Evolutionary conservation across 53 echinoderm and acorn worm genomes (phyloP), one percentile per base, ranked within the genome.

Genomic region (Patiria pectinifera): DNA sequence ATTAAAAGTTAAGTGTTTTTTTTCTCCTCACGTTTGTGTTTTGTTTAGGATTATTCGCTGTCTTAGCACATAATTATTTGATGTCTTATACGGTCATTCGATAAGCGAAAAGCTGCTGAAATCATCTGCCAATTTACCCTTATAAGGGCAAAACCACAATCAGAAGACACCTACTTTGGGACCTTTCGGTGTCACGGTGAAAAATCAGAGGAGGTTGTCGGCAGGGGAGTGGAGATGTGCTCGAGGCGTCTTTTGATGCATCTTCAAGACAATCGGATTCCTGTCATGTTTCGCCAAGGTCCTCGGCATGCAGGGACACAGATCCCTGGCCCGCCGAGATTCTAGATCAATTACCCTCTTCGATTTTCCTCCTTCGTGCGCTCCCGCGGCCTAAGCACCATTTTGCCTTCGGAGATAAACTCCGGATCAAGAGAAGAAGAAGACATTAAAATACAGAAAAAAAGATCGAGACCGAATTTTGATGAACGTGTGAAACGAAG

Each of bases 221-320:
- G 43, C 19, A 84, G 83, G 72, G 87, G 76, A 87, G 76, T 75
- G 75, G 59, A 22, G 59, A 59, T 89, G 89, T 84, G 92, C 92
- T 92, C 25, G 16, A 77, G 92, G 92, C 92, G 2, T 62, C 92
- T 60, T 66, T 83, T 43, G 63, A 92, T 92, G 85, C 92, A 92
- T 85, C 85, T 92, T 85, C 62, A 63, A 74, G 35, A 45, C 47
- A 76, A 92, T 92, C 78, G 85, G 92, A 92, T 92, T 92, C 92
- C 85, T 85, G 92, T 84, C 92, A 92, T 92, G 92, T 66, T 92
- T 77, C 85, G 13, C 85, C 72, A n/a, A 44, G 45, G 22, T n/a
- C 84, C 84, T 85, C 76, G 25, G 43, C 83, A 92, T 92, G 92
- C 92, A 85, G 66, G 62, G 85, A 85, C 92, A 92, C 92, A 92